Conservation (phyloP, 2,797 vertebrate species). For the Scleropages formosus region DNA sequence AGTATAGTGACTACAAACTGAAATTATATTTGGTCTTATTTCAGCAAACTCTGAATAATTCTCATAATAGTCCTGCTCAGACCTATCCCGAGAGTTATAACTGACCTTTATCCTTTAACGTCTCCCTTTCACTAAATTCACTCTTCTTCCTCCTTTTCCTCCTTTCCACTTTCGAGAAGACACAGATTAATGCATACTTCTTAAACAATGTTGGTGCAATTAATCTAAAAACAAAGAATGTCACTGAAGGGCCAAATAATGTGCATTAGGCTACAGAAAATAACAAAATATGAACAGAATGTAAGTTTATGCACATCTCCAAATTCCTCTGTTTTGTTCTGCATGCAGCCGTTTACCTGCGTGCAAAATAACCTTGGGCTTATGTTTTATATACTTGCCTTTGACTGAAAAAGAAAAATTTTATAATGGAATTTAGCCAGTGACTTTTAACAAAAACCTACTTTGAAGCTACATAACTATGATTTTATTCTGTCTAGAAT, state of each 20-base stretch:
- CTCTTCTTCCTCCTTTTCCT: too few species aligned
- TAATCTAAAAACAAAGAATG: too few species aligned
- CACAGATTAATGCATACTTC: background rate
- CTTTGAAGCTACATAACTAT: background rate
- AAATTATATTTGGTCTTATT: background rate
- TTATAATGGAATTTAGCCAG: conserved; percentile 4
- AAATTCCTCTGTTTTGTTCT: background rate
- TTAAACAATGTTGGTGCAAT: too few species aligned
- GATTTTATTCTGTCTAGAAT: background rate
- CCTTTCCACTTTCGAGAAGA: background rate
- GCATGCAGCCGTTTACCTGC: background rate
- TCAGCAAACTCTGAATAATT: background rate
- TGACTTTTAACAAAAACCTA: background rate
- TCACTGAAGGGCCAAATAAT: too few species aligned
- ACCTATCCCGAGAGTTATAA: background rate
- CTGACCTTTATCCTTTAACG: background rate
- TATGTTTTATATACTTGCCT: background rate
- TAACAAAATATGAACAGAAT: too few species aligned
- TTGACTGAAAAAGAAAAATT: background rate
- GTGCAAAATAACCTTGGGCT: too few species aligned
- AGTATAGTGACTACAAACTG: background rate
- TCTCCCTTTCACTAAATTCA: background rate
- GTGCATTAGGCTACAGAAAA: background rate
- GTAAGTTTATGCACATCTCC: background rate
- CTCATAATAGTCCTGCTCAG: background rate